phyloP scores from a whole-genome alignment of 2,888 invertebrate genomes.

The Ophonus ardosiacus region DNA sequence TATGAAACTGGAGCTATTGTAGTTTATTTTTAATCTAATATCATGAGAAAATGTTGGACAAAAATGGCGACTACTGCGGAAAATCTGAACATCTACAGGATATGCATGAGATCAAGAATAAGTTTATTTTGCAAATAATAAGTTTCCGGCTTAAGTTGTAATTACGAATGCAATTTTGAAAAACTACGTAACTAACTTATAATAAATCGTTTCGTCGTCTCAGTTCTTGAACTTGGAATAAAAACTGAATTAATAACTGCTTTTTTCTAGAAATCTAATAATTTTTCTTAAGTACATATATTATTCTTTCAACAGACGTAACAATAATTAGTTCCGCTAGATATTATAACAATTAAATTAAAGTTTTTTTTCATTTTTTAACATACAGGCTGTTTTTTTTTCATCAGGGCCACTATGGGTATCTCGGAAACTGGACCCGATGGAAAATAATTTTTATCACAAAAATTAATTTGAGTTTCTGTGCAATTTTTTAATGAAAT shows the following conservation, averaged over 20 bases:
- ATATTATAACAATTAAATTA: no score
- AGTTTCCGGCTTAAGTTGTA: constrained; percentile 36
- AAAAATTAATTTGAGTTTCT: no score
- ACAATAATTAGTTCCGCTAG: no score
- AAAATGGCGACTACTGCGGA: constrained; percentile 26
- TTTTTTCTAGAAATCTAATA: constrained; percentile 1
- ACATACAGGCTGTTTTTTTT: no score
- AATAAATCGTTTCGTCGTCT: constrained; percentile 24
- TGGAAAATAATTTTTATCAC: no score
- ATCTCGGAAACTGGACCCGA: no score
- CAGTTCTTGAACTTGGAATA: constrained; percentile 9
- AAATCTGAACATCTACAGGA: constrained; percentile 44
- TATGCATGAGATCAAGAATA: constrained; percentile 28
- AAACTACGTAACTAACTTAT: constrained; percentile 34
- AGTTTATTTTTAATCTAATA: constrained; percentile 27
- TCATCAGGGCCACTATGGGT: no score
- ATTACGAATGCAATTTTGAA: constrained; percentile 37
- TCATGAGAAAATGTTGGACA: constrained; percentile 4
- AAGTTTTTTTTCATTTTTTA: no score
- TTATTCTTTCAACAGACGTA: no score
- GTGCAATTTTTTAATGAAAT: no score
- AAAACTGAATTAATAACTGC: constrained; percentile 23
- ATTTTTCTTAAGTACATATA: background rate
- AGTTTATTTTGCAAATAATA: constrained; percentile 49
- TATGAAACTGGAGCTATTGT: constrained; percentile 43